Evolutionary conservation across 2,888 invertebrate genomes (phyloP), one percentile per base, ranked within the genome.

Genomic region (Halocaridina rubra): DNA sequence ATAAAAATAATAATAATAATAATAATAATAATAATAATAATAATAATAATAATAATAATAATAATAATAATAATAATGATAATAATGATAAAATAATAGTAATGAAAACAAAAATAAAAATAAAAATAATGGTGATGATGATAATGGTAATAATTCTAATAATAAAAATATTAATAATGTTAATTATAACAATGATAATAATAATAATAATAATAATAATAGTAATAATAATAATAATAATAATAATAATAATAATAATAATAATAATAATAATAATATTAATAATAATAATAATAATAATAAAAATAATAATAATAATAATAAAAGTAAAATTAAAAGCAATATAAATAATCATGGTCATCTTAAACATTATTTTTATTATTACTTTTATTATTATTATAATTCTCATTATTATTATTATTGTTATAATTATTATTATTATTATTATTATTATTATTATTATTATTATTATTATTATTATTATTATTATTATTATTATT

Each of bases 401-500:
- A n/a, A n/a, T n/a, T n/a, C n/a, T n/a, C n/a, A n/a, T n/a, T n/a
- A n/a, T n/a, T n/a, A n/a, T n/a, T n/a, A n/a, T n/a, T n/a, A n/a
- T n/a, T n/a, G n/a, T n/a, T n/a, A n/a, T n/a, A n/a, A n/a, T n/a
- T n/a, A n/a, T n/a, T n/a, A n/a, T 61, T n/a, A 7, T 61, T n/a
- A n/a, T 61, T n/a, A n/a, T 61, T 19, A 16, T 61, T 61, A 61
- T 61, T 61, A n/a, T 13, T 61, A n/a, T 13, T 61, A n/a, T 61
- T n/a, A 22, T 67, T n/a, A 27, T 22, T 22, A 67, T 67, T 67
- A 67, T 67, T 67, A 67, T 27, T 67, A 67, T 67, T 67, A 67
- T 67, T 27, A 67, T 67, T 67, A 67, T 67, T 67, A 67, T 67
- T 67, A 67, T 67, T 67, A 10, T 67, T 22, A 67, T 67, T 67